Evolutionary conservation across 2,113 vertebrate genomes (phyloP), one percentile per base, ranked within the genome.

Genomic region (Zosterops borbonicus): DNA sequence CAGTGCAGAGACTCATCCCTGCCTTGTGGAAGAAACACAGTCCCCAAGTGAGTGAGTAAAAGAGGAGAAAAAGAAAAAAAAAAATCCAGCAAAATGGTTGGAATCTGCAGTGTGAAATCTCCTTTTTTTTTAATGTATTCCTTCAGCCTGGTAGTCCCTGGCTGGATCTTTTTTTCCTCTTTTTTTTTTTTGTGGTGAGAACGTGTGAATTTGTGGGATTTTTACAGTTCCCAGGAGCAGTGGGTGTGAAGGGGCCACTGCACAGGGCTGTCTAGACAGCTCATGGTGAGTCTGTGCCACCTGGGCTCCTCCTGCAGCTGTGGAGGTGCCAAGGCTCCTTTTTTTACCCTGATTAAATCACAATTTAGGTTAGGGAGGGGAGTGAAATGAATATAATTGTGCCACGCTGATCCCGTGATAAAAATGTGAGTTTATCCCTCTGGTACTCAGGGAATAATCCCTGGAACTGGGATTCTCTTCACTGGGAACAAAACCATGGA

Each of bases 21-120:
- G 98, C 98, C 1, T 74, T 99, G 27, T 99, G 99, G 99, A 98
- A 99, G 84, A 98, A 98, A 37, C 98, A 99, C 94, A 98, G 98
- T 33, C 99, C 99, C 0, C 98, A 99, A 98, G 99, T 99, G 94
- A 98, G 97, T 85, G 74, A 88, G 65, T 22, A 31, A 47, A 81
- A n/a, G 14, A 42, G 59, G 37, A 85, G 67, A 7, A 9, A 19
- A 8, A 31, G 16, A 68, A 31, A 47, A 27, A 55, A 47, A 50
- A 25, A 24, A 50, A 25, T 33, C 23, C 53, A 27, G 62, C 33
- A 39, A n/a, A n/a, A 58, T 12, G 21, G 12, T 58, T 58, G 55
- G 20, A n/a, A n/a, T n/a, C 55, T n/a, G 12, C 55, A n/a, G 31
- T n/a, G 55, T 58, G 55, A 58, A 58, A 23, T 47, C 46, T 12